phyloP scores from a whole-genome alignment of 2,113 vertebrate species.

The Tupaia tana region DNA sequence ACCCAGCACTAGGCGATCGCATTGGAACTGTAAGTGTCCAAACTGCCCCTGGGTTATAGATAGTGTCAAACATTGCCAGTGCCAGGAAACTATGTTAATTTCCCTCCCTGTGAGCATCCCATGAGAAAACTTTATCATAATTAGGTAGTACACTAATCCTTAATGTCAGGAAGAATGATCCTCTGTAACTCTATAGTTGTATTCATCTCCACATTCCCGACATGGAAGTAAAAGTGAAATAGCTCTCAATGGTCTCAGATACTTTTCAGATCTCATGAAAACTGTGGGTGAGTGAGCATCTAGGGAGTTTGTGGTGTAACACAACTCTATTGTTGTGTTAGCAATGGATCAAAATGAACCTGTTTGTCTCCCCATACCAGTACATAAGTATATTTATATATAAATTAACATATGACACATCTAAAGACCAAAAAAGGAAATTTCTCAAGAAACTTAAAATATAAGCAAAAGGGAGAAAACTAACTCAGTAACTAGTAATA shows the following conservation, averaged over 20 bases:
- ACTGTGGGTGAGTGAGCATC: not conserved
- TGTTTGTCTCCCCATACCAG: not conserved
- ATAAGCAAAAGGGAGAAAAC: not conserved
- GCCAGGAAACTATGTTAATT: not conserved
- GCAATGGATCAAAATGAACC: not conserved
- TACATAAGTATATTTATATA: not conserved
- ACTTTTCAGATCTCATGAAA: not conserved
- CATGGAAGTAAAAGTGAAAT: not conserved
- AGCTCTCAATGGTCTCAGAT: not conserved
- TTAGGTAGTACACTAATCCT: not conserved
- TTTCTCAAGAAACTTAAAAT: not conserved
- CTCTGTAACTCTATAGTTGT: not conserved
- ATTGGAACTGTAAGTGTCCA: fast-evolving
- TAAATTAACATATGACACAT: not conserved
- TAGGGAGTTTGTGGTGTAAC: not conserved
- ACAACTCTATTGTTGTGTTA: not conserved
- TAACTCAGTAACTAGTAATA: not conserved
- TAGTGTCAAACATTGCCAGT: too few relatives aligned
- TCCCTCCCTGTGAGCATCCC: not conserved
- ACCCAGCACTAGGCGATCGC: not conserved
- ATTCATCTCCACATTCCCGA: not conserved
- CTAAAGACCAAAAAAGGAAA: not conserved
- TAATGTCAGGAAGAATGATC: not conserved
- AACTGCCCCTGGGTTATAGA: too few relatives aligned
- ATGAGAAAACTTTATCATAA: not conserved